Evolutionary conservation across 2,888 invertebrate species (phyloP).

Genomic region (Uloborus plumipes): DNA sequence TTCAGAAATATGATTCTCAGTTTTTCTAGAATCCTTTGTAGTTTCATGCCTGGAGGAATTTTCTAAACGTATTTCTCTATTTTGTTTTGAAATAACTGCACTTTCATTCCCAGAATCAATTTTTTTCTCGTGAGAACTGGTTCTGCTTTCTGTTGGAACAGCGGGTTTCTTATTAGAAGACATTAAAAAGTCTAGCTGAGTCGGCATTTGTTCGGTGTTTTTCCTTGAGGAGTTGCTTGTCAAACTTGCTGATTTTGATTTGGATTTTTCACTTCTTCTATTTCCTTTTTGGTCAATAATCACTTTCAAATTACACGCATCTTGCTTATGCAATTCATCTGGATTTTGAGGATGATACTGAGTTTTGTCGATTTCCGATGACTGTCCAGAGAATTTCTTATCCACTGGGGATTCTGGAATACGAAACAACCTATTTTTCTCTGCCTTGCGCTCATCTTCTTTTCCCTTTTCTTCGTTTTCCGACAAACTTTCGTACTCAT

Average conservation of each 20-base stretch:
- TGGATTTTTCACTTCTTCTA: slow-evolving; percentile 27
- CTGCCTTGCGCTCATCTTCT: slow-evolving; percentile 54
- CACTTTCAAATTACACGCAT: not conserved
- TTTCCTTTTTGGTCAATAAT: slow-evolving; percentile 39
- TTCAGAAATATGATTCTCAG: too few species aligned
- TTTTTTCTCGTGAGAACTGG: too few species aligned
- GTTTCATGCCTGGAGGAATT: too few species aligned
- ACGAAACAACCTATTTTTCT: slow-evolving; percentile 48
- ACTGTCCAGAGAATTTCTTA: not conserved
- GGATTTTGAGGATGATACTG: not conserved
- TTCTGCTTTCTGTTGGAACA: too few species aligned
- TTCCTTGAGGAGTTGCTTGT: not conserved
- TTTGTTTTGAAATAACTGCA: too few species aligned
- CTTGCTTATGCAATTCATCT: not conserved
- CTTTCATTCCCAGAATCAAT: too few species aligned
- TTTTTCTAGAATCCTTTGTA: too few species aligned
- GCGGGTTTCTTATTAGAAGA: not conserved
- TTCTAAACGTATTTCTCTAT: too few species aligned
- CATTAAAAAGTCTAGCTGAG: slow-evolving; percentile 47
- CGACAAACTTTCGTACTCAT: slow-evolving; percentile 27
- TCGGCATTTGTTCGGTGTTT: slow-evolving; percentile 5
- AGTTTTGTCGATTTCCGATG: not conserved
- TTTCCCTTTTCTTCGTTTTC: slow-evolving; percentile 61
- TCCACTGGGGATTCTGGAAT: slow-evolving; percentile 44
- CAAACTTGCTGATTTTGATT: not conserved